A percentile compares a stretch with the other conserved stretches of the same genome.
These are phyloP conservation scores for Hybos culiciformis DNA, from an alignment of 2,888 invertebrate genomes.

Conservation along the genomic window DNA sequence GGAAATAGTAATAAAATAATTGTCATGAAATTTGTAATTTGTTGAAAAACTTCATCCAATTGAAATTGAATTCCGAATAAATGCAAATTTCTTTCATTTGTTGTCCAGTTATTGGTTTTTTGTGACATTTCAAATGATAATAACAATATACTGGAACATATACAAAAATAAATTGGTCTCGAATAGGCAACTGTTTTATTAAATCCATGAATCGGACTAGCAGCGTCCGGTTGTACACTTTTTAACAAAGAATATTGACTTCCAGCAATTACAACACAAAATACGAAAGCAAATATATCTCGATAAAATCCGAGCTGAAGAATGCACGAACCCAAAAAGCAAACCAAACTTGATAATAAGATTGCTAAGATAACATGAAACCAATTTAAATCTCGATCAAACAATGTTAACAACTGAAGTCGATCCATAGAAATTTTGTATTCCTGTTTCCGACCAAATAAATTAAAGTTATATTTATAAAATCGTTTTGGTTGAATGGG, in stretches of 20 bases:
- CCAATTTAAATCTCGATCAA: constrained; percentile 77
- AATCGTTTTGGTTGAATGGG: constrained; percentile 30
- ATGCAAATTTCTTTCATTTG: constrained; percentile 9
- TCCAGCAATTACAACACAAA: constrained; percentile 95
- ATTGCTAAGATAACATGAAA: constrained; percentile 65
- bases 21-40: constrained; percentile 59
- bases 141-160: constrained; percentile 50
- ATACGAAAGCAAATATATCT: constrained; percentile 84
- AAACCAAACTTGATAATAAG: constrained; percentile 69
- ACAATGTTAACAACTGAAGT: constrained; percentile 75
- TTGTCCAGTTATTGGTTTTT: constrained; percentile 10
- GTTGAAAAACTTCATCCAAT: constrained; percentile 47
- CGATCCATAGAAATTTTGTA: constrained; percentile 82
- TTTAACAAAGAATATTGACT: constrained; percentile 95
- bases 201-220: constrained; percentile 96
- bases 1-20: constrained; percentile 82
- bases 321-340: constrained; percentile 70
- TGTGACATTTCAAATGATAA: constrained; percentile 34
- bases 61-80: constrained; percentile 32
- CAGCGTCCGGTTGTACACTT: constrained; percentile 97
- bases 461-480: constrained; percentile 33
- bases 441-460: constrained; percentile 29
- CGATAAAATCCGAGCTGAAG: constrained; percentile 75
- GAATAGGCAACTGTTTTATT: constrained; percentile 90
- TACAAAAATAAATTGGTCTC: constrained; percentile 83